Evolutionary conservation across 1,140 invertebrate species (phyloP), one percentile per base, ranked within the genome.

Genomic region (Pentalonia nigronervosa): DNA sequence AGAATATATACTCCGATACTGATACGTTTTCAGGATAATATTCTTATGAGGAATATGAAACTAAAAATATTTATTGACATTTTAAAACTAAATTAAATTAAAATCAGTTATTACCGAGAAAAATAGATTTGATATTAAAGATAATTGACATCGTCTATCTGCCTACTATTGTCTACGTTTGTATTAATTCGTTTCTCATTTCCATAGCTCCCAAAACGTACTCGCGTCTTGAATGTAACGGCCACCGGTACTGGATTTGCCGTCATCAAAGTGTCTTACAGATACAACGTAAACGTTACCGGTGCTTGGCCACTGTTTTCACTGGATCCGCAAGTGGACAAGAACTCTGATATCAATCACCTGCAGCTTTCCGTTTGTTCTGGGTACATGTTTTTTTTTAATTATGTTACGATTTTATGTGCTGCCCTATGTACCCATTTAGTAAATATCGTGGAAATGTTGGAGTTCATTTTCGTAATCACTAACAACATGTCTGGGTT

Each of bases 271-370:
- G 96, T 99, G 1, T 97, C 97, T 7, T 98, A 97, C 94, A 96
- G 96, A 87, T 98, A 98, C 94, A 98, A 98, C 95, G 96, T 98
- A 56, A 98, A 98, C 95, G 98, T 98, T 11, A 98, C 98, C 34
- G 98, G 97, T 23, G 97, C 98, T 34, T 98, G 97, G 96, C 98
- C 98, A 4, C 96, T 98, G 36, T 99, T 99, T 95, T 97, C 97
- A 14, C 95, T 99, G 9, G 98, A 99, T 95, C 98, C 98, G 23
- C 97, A 98, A 94, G 97, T 99, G 7, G 97, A 98, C 95, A 97
- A 97, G 94, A 97, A 97, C 94, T 98, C 98, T 0, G 97, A 98
- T 94, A 96, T 96, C 21, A 97, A 98, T 95, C 97, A 98, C 94
- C 95, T 99, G 87, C 97, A 98, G 95, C 95, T 99, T 1, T 98